phyloP scores from a whole-genome alignment of 2,113 vertebrate genomes.

The Epinephelus fuscoguttatus region DNA sequence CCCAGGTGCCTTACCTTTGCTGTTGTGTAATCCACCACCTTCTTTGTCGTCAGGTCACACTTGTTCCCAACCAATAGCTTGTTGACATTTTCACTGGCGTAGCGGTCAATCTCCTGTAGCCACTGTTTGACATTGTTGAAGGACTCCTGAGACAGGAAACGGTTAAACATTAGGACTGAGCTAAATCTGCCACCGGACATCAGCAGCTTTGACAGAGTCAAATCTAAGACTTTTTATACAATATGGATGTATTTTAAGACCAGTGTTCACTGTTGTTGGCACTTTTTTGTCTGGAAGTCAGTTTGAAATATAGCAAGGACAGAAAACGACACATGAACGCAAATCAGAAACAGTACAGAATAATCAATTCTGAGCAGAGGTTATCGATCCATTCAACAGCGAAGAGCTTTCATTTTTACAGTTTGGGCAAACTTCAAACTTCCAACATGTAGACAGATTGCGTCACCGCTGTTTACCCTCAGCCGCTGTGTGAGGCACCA shows the following conservation, averaged over 20 bases:
- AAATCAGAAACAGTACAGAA: no score
- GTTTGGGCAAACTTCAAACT: not conserved
- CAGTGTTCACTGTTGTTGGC: not conserved
- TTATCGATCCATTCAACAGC: no score
- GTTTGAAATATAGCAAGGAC: not conserved
- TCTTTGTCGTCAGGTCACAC: slow-evolving; percentile 98
- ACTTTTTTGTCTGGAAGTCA: not conserved
- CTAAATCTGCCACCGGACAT: not conserved
- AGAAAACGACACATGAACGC: not conserved
- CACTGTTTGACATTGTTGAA: slow-evolving; percentile 99
- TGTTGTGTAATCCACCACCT: slow-evolving; percentile 99
- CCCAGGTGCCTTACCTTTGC: slow-evolving; percentile 89
- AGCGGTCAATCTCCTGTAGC: slow-evolving; percentile 99
- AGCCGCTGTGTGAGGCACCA: no score
- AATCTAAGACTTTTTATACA: not conserved
- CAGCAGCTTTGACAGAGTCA: not conserved
- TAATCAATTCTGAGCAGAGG: not conserved
- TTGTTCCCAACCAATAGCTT: slow-evolving; percentile 99
- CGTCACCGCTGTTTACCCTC: no score
- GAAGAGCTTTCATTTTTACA: not conserved
- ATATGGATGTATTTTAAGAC: not conserved
- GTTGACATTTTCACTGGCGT: slow-evolving; percentile 99
- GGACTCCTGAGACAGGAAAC: slow-evolving; percentile 88
- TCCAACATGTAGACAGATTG: no score
- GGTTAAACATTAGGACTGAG: not conserved